A percentile compares a stretch with the other conserved stretches of the same genome.
Conservation (phyloP, 1,140 invertebrate species). For the Latrodectus geometricus region DNA sequence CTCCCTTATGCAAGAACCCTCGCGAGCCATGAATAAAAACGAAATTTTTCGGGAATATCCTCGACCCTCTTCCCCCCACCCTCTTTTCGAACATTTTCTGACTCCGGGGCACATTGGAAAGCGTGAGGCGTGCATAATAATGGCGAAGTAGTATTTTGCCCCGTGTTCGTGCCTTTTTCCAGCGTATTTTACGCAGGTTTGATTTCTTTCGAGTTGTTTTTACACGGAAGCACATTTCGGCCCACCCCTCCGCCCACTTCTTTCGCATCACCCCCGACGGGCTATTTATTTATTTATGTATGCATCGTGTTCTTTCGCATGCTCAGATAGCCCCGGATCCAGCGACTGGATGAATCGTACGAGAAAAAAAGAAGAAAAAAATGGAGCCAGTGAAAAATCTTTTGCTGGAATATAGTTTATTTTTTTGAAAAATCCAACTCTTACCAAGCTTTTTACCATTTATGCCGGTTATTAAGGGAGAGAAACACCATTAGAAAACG, state of each 20-base stretch:
- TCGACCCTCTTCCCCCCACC: background rate
- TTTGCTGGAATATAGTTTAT: too few relatives aligned
- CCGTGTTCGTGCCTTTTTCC: constrained; percentile 42
- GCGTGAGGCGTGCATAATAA: constrained; percentile 52
- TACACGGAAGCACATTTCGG: background rate
- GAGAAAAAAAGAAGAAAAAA: too few relatives aligned
- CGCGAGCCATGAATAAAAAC: constrained; percentile 23
- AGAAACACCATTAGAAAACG: too few relatives aligned
- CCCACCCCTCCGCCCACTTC: background rate
- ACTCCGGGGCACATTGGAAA: constrained; percentile 42
- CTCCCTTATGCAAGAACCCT: background rate
- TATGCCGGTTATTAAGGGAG: too few relatives aligned
- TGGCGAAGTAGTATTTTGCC: constrained; percentile 1
- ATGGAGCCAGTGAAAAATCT: too few relatives aligned
- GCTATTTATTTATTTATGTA: background rate
- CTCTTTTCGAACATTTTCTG: constrained; percentile 17
- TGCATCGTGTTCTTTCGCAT: too few relatives aligned
- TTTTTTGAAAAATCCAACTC: too few relatives aligned
- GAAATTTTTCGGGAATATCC: background rate
- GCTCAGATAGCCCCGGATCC: too few relatives aligned
- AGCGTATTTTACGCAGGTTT: constrained; percentile 42
- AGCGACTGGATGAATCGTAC: too few relatives aligned
- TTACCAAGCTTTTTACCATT: too few relatives aligned
- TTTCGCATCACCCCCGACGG: background rate
- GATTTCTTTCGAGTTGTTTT: constrained; percentile 40